Percentiles rank a stretch among this genome's conserved stretches.
Conservation (phyloP, 2,113 vertebrate genomes). For the Theristicus caerulescens region DNA sequence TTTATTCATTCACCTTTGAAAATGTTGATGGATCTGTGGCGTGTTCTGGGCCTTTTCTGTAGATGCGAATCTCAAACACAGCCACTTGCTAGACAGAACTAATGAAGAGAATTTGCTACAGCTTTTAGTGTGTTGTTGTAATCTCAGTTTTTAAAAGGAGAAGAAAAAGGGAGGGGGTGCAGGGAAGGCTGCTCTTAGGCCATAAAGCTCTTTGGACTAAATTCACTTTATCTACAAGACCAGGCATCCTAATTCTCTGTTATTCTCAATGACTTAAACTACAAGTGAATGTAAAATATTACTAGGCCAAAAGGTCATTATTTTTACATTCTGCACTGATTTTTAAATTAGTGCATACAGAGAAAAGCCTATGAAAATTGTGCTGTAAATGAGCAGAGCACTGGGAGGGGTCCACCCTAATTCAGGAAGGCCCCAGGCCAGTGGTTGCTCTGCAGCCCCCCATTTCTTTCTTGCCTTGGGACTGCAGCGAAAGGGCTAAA, state of each 20-base stretch:
- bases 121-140: not conserved
- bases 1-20: slow-evolving; percentile 38
- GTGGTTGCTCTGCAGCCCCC: not conserved
- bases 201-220: not conserved
- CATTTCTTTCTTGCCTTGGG: not conserved
- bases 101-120: not conserved
- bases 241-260: not conserved
- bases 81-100: not conserved
- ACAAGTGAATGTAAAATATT: not conserved
- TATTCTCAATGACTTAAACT: not conserved
- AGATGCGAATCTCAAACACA: slow-evolving; percentile 16
- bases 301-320: not conserved
- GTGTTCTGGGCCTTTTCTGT: not conserved
- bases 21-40: slow-evolving; percentile 25
- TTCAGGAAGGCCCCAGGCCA: not conserved
- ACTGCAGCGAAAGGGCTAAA: not conserved
- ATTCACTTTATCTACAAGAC: not conserved
- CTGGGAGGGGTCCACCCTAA: not conserved
- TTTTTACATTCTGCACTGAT: not conserved
- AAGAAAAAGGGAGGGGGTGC: not conserved
- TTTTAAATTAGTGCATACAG: not conserved
- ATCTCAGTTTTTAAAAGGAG: not conserved
- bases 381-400: not conserved
- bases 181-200: not conserved
- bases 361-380: not conserved